Base-by-base conservation (phyloP, 2,797 vertebrate genomes). In the Orestias chungarensis region DNA sequence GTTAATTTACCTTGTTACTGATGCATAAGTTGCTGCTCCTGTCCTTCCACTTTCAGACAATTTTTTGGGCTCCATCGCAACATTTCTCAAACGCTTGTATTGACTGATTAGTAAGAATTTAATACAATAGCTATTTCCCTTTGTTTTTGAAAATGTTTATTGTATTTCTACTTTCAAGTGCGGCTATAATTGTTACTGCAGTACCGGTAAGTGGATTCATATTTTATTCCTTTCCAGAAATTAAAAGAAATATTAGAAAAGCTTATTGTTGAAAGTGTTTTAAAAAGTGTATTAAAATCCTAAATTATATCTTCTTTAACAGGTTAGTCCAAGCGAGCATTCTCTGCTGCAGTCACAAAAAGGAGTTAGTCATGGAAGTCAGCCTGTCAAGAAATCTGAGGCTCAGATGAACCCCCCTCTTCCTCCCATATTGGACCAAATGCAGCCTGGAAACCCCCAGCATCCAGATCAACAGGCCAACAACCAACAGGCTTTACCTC, bases 21-120 rank as follows among this genome's bases (percentile, higher is more conserved):
- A 73, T 3, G 38, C 87, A 91, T 91, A 94, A 92, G 88, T 87
- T 73, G 57, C 44, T 54, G 66, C 42, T 44, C 55, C 33, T 50
- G 62, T 61, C 62, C 64, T 38, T 12, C 31, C n/a, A 15, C 29
- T 72, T 73, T 76, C 83, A 86, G 14, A 84, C 64, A 78, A 73
- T 82, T 74, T 74, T 70, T 74, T 66, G 66, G 23, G 42, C 61
- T 80, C 80, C 33, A 14, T 33, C 9, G 49, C 62, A 64, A 79
- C 66, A 62, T 75, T 72, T 7, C 64, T 66, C 35, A 11, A 66
- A 65, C 23, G 46, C 35, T n/a, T 67, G 44, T 43, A 72, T 55
- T 79, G 61, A 74, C 71, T 29, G 27, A 52, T n/a, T 71, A 29
- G 25, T 8, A 62, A 40, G 1, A 9, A 47, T 68, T 80, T 1